Percentiles rank a stretch among this genome's conserved stretches.
These are phyloP conservation scores for Xylota segnis DNA, from an alignment of 2,888 invertebrate species.

Conservation along the genomic window DNA sequence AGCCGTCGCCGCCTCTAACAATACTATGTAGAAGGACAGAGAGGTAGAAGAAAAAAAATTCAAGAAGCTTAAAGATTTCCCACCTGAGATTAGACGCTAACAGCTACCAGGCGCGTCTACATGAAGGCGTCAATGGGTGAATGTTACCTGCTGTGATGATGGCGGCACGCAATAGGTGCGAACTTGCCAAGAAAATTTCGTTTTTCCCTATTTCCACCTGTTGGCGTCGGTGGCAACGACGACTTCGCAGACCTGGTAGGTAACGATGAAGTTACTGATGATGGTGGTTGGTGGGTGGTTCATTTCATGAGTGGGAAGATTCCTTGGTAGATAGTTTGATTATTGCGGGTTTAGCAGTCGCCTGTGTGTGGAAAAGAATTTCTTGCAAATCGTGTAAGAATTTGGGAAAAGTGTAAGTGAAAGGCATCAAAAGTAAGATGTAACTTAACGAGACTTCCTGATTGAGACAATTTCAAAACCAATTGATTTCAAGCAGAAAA, in stretches of 20 bases:
- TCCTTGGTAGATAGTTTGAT: conserved; percentile 42
- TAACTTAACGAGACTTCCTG: background rate
- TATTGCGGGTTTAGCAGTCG: conserved; percentile 16
- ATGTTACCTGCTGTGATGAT: conserved; percentile 59
- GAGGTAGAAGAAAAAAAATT: conserved; percentile 26
- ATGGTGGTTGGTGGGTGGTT: conserved; percentile 6
- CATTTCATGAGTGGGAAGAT: conserved; percentile 44
- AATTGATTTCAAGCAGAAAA: too few relatives aligned
- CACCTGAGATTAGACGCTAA: conserved; percentile 60
- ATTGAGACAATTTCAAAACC: too few relatives aligned
- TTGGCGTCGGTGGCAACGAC: conserved; percentile 25
- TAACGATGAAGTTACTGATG: conserved; percentile 17
- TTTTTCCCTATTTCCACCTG: conserved; percentile 65
- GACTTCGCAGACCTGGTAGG: conserved; percentile 25
- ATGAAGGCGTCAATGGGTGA: conserved; percentile 62
- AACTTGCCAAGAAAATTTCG: conserved; percentile 52
- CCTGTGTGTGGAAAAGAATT: background rate
- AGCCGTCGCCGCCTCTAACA: background rate
- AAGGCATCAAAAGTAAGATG: background rate
- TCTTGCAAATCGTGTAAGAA: conserved; percentile 16
- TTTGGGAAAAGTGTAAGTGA: background rate
- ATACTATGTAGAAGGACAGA: background rate
- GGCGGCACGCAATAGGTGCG: conserved; percentile 63
- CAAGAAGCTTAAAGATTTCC: conserved; percentile 71
- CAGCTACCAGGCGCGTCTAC: conserved; percentile 62